Conservation (phyloP, 2,797 vertebrate genomes). For the Cuculus canorus region DNA sequence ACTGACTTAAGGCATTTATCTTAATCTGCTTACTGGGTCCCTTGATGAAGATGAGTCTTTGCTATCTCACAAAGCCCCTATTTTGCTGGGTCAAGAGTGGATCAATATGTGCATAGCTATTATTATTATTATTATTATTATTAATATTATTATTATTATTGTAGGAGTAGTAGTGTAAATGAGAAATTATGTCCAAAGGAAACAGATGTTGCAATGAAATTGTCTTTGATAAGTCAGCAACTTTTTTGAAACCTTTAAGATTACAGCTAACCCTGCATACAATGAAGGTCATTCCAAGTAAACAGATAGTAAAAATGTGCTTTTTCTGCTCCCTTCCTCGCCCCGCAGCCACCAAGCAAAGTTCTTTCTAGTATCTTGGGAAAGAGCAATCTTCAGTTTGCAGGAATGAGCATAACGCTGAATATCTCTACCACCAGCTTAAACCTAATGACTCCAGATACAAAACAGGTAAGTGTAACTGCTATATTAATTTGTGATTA, state of each 20-base stretch:
- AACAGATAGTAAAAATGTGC: constrained; percentile 22
- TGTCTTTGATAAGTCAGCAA: background rate
- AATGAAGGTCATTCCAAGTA: background rate
- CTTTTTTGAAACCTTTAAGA: background rate
- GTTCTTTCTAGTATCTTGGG: constrained; percentile 92
- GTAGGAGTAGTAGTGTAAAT: background rate
- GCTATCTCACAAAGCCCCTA: background rate
- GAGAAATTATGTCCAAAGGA: background rate
- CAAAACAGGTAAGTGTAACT: constrained; percentile 89
- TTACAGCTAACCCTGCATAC: background rate
- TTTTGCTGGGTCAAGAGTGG: background rate
- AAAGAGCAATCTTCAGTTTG: constrained; percentile 98
- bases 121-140: no score
- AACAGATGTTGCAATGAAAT: background rate
- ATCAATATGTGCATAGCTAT: background rate
- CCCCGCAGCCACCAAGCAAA: constrained; percentile 90
- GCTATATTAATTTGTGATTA: background rate
- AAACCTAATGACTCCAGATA: constrained; percentile 95
- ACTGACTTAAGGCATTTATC: background rate
- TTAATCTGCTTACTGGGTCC: background rate
- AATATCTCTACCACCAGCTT: constrained; percentile 98
- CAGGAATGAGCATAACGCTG: constrained; percentile 95
- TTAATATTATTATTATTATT: background rate
- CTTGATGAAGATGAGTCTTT: background rate
- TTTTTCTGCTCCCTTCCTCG: background rate